phyloP scores from a whole-genome alignment of 2,113 vertebrate species.

The Cardinalis cardinalis region DNA sequence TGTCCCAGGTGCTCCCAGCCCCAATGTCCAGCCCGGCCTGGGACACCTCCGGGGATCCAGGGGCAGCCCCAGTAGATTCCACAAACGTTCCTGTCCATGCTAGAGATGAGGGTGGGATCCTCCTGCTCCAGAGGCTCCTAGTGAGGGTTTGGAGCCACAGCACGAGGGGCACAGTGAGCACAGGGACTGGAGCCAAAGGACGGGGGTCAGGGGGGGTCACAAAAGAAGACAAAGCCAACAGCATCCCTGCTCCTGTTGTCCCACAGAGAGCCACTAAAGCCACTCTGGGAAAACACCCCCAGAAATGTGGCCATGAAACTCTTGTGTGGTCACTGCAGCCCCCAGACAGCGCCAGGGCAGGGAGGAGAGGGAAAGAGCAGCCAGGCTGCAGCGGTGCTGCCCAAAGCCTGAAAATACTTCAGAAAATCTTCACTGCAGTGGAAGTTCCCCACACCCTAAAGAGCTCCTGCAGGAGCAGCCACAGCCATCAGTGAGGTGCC shows the following conservation, averaged over 20 bases:
- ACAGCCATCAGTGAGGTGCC: background rate
- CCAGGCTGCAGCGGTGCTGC: background rate
- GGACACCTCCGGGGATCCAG: background rate
- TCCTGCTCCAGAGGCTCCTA: too few species aligned
- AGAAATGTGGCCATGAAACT: rapidly evolving
- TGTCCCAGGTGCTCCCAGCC: background rate
- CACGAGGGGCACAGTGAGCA: background rate
- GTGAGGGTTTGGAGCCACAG: rapidly evolving
- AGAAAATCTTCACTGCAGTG: background rate
- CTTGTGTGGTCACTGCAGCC: background rate
- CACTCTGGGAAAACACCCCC: background rate
- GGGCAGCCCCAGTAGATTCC: background rate
- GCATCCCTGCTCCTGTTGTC: background rate
- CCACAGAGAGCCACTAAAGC: background rate
- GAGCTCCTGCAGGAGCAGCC: background rate
- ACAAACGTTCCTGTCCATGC: rapidly evolving
- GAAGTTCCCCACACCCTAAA: background rate
- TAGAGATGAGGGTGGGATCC: background rate
- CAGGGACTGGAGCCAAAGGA: background rate
- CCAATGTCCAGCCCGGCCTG: background rate
- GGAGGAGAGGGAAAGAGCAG: background rate
- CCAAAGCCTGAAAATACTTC: background rate
- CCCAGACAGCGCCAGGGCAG: background rate
- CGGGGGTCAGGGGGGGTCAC: rapidly evolving
- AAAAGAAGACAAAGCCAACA: background rate